phyloP scores from a whole-genome alignment of 35 echinoderm and acorn worm species.

The Acanthaster planci region DNA sequence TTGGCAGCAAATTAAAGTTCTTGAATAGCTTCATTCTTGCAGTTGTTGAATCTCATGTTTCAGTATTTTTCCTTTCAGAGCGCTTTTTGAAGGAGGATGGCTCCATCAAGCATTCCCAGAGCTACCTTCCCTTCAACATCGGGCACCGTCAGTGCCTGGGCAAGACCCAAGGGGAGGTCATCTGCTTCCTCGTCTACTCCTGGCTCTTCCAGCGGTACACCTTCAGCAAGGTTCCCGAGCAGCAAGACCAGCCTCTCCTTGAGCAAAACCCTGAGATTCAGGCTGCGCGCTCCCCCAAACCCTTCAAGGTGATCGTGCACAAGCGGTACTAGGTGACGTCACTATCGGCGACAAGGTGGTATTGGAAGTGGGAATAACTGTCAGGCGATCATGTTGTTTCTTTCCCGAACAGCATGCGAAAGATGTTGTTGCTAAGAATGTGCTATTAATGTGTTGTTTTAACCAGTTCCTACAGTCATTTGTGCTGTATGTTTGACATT shows the following conservation, averaged over 20 bases:
- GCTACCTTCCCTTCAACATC: conserved; percentile 45
- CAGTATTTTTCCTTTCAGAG: conserved; percentile 24
- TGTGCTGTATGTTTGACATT: too few relatives aligned
- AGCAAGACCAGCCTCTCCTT: conserved; percentile 2
- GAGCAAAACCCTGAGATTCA: not conserved
- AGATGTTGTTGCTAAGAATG: too few relatives aligned
- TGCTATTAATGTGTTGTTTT: too few relatives aligned
- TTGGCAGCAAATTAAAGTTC: too few relatives aligned
- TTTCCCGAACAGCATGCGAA: too few relatives aligned
- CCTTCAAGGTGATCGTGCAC: conserved; percentile 39
- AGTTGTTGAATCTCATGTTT: not conserved
- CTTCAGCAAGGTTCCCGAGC: conserved; percentile 42
- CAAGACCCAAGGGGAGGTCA: conserved; percentile 45
- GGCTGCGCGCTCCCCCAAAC: conserved; percentile 14
- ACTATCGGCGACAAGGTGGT: too few relatives aligned
- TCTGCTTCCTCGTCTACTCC: conserved; percentile 49
- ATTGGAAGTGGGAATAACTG: too few relatives aligned
- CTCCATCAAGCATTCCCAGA: conserved; percentile 31
- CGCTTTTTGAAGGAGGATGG: conserved; percentile 60
- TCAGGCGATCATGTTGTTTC: too few relatives aligned
- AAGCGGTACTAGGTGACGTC: conserved; percentile 34
- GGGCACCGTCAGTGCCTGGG: conserved; percentile 63
- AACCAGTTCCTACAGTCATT: too few relatives aligned
- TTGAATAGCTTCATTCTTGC: too few relatives aligned
- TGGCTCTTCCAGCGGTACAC: conserved; percentile 64